Conservation (phyloP, 2,888 invertebrate species). For the Cinara cedri region DNA sequence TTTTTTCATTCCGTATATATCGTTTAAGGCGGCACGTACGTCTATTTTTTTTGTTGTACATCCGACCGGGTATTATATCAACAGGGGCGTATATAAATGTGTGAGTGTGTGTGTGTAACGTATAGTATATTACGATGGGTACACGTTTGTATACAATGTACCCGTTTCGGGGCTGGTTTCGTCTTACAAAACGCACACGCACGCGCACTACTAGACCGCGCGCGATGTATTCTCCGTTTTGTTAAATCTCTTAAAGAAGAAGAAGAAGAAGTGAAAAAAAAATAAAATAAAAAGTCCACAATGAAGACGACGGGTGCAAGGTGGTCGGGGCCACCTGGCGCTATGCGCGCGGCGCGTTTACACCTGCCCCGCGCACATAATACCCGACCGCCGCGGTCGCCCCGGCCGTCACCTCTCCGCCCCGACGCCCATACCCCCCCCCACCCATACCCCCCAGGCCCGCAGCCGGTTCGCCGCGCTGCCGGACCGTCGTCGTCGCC, state of each 20-base stretch:
- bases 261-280: background rate
- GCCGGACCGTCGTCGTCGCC: background rate
- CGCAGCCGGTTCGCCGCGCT: background rate
- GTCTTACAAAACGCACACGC: background rate
- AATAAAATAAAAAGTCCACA: constrained; percentile 1
- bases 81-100: no score
- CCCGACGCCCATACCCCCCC: background rate
- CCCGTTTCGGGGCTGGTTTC: constrained; percentile 8
- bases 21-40: background rate
- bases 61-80: constrained; percentile 33
- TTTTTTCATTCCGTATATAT: no score
- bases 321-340: constrained; percentile 53
- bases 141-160: background rate
- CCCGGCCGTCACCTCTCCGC: no score
- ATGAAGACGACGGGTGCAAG: constrained; percentile 49
- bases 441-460: background rate
- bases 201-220: background rate
- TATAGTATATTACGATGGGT: no score
- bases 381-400: background rate
- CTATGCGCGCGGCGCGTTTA: constrained; percentile 26
- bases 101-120: no score
- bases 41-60: constrained; percentile 2
- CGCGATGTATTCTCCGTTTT: background rate
- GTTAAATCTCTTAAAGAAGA: constrained; percentile 26
- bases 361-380: constrained; percentile 13